Conservation (phyloP, 2,797 vertebrate species). For the Onychomys torridus region DNA sequence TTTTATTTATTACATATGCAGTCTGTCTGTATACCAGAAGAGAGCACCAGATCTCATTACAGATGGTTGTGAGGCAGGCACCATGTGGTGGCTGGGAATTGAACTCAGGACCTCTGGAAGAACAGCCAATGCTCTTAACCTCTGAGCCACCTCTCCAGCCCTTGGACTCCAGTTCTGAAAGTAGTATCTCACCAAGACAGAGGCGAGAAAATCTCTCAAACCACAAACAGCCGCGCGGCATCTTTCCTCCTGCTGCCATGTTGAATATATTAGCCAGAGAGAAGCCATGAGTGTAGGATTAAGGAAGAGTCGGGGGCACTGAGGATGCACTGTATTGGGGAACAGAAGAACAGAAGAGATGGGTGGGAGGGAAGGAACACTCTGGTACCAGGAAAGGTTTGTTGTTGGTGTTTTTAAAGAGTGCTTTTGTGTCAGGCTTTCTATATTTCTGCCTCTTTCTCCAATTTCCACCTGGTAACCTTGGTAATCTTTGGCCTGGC, state of each 20-base stretch:
- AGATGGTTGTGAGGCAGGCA: no score
- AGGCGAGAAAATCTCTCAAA: background rate
- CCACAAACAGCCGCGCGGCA: background rate
- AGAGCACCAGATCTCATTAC: no score
- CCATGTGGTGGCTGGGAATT: no score
- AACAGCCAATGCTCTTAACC: no score
- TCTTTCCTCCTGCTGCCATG: background rate
- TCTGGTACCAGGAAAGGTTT: background rate
- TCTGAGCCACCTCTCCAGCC: no score
- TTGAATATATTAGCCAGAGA: background rate
- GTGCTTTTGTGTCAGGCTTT: background rate
- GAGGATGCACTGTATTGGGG: background rate
- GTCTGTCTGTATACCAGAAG: no score
- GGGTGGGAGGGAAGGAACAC: background rate
- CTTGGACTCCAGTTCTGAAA: background rate
- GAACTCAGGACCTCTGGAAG: no score
- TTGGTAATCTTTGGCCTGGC: background rate
- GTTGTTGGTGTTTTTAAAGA: background rate
- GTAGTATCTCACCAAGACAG: background rate
- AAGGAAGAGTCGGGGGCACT: background rate
- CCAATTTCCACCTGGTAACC: background rate
- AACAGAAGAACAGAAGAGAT: background rate
- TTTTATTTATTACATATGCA: no score
- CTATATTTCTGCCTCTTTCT: constrained; percentile 9
- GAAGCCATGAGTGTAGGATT: background rate